A percentile compares a stretch with the other conserved stretches of the same genome.
Evolutionary conservation across 2,113 vertebrate genomes (phyloP).

Genomic region (Hydrochoerus hydrochaeris): DNA sequence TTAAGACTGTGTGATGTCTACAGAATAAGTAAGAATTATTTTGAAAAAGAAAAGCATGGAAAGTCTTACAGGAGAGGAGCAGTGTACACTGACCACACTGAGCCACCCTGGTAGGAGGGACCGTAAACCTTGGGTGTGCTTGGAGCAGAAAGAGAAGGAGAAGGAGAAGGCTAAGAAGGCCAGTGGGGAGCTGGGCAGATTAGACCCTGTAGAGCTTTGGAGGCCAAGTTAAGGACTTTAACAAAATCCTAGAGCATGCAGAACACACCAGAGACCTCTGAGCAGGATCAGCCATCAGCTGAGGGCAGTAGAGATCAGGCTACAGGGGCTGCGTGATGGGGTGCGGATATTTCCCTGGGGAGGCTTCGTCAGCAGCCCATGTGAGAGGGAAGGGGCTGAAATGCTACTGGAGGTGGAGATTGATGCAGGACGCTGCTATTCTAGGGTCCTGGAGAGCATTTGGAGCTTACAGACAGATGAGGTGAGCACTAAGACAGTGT

Average conservation of each 20-base stretch:
- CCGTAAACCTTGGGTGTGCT: too few species aligned
- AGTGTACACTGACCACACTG: fast-evolving
- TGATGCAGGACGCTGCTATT: not conserved
- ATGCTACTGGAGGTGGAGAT: not conserved
- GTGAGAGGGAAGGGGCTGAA: not conserved
- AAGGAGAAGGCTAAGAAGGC: not conserved
- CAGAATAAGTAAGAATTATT: not conserved
- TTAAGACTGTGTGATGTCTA: not conserved
- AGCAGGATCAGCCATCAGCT: fast-evolving
- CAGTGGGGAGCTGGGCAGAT: fast-evolving
- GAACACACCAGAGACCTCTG: not conserved
- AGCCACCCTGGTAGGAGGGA: too few species aligned
- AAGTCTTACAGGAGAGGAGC: fast-evolving
- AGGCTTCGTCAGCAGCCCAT: not conserved
- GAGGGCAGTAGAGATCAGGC: too few species aligned
- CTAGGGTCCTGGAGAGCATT: not conserved
- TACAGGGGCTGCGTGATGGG: not conserved
- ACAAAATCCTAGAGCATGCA: too few species aligned
- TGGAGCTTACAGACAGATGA: not conserved
- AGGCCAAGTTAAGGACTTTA: not conserved
- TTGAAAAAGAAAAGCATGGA: not conserved
- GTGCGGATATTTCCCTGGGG: fast-evolving
- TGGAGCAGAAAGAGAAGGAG: not conserved
- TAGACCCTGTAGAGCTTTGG: not conserved
- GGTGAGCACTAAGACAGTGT: fast-evolving